Evolutionary conservation across 2,797 vertebrate genomes (phyloP).

Genomic region (Orientallactaga sibirica): DNA sequence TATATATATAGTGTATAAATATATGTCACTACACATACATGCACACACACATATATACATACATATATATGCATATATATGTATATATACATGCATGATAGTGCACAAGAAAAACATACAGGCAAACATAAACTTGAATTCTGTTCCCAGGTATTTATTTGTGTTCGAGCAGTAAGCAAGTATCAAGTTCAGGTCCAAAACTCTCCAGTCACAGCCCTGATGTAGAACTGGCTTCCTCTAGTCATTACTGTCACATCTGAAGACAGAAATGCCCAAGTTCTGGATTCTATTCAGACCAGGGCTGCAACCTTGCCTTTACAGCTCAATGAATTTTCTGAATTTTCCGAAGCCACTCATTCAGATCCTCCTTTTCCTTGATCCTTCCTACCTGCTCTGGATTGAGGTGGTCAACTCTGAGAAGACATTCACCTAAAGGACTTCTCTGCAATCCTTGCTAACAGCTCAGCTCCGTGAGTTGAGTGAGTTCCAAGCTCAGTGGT

Average conservation of each 20-base stretch:
- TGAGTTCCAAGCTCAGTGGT: neutral
- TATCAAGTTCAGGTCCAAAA: neutral
- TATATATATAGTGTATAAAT: too few relatives aligned
- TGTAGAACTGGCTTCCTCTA: neutral
- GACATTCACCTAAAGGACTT: neutral
- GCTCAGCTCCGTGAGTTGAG: neutral
- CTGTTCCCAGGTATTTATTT: neutral
- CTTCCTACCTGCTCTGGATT: neutral
- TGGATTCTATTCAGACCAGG: neutral
- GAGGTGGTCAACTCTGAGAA: neutral
- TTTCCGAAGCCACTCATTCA: neutral
- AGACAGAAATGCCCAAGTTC: neutral
- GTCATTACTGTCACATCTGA: too few relatives aligned
- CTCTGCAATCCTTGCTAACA: neutral
- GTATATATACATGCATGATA: fast-evolving
- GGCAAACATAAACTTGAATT: fast-evolving
- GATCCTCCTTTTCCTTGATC: neutral
- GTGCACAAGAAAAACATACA: neutral
- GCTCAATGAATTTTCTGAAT: neutral
- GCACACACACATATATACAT: neutral
- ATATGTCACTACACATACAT: too few relatives aligned
- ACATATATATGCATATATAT: neutral
- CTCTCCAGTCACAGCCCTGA: neutral
- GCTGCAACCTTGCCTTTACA: neutral
- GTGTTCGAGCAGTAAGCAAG: neutral